Evolutionary conservation across 2,797 vertebrate genomes (phyloP), one percentile per base, ranked within the genome.

Genomic region (Dromococcyx pavoninus): DNA sequence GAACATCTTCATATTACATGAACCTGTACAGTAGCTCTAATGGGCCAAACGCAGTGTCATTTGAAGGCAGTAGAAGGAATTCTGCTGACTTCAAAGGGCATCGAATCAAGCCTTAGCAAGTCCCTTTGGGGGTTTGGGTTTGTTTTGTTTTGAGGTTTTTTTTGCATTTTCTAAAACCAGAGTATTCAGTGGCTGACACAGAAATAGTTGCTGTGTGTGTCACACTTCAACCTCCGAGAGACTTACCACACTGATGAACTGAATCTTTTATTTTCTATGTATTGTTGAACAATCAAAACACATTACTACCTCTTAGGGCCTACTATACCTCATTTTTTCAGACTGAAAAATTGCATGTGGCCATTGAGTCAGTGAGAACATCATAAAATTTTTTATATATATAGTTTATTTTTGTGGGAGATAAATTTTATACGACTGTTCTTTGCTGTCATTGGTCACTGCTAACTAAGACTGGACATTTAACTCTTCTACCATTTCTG

Each of bases 231-330:
- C 95, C 97, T 98, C 98, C 83, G 79, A 98, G 98, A 97, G 93
- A 97, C 97, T 98, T 98, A 95, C 97, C 96, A 95, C 96, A 97
- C 97, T 96, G 97, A 98, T 97, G 97, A 98, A 98, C 98, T 97
- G 97, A 97, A 98, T 97, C 97, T 97, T 98, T 93, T 97, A 95
- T 98, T 98, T 98, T 97, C 97, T 98, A 92, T 98, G 97, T 97
- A 97, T 99, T 98, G 97, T 98, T 98, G 98, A 98, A 99, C 99
- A 99, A 99, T 99, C 99, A 98, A 98, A 98, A 98, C 98, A 99
- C 98, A 98, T 98, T 98, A 98, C 99, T 99, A 99, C 99, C 99
- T 99, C 99, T 98, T 98, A 98, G 97, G 98, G 98, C 98, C 98
- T 98, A 98, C 98, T 98, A 98, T 99, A 99, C 99, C 99, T 99